These are phyloP conservation scores for Nettapus auritus DNA, from an alignment of 2,113 vertebrate species.

Conservation along the genomic window DNA sequence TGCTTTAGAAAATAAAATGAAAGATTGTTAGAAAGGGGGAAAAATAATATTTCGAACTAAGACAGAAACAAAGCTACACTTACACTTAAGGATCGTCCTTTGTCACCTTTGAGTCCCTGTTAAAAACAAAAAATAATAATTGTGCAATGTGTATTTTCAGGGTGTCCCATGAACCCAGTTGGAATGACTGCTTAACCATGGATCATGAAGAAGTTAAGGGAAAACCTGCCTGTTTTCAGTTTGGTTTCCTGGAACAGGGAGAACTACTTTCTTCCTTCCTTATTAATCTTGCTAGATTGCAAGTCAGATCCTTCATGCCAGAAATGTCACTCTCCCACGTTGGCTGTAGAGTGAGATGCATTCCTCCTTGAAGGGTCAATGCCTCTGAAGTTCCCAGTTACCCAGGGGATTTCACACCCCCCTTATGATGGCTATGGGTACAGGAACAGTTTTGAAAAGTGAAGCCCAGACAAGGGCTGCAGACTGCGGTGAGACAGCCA, in stretches of 20 bases:
- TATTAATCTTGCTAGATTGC: neutral
- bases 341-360: neutral
- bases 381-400: neutral
- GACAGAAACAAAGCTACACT: conserved; percentile 37
- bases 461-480: neutral
- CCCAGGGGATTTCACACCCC: neutral
- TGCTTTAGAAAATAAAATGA: conserved; percentile 72
- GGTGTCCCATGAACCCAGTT: neutral
- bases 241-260: neutral
- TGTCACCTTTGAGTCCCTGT: conserved; percentile 89
- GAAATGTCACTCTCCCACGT: neutral
- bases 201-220: neutral
- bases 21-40: neutral
- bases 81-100: conserved; percentile 82
- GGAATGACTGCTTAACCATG: neutral
- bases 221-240: neutral
- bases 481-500: neutral
- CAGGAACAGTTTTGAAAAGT: neutral
- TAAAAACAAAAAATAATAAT: neutral
- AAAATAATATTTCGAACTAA: neutral
- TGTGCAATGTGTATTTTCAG: neutral
- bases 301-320: neutral
- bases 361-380: neutral
- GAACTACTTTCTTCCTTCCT: neutral
- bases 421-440: neutral